These are phyloP conservation scores for Hermaeophaga mercurialis DNA, from an alignment of 2,888 invertebrate species.

Conservation along the genomic window DNA sequence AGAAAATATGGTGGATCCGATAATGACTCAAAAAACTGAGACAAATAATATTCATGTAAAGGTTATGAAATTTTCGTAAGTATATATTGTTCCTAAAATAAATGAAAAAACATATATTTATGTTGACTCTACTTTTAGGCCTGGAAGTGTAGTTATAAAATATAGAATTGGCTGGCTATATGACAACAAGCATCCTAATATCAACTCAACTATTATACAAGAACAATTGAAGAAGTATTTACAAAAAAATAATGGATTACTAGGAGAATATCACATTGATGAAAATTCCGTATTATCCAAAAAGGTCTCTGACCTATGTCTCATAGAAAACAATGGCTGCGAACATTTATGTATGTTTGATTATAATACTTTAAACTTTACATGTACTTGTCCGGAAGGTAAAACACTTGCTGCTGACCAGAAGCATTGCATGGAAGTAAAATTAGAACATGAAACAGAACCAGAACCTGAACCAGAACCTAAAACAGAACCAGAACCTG, in stretches of 20 bases:
- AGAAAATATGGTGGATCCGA: conserved; percentile 40
- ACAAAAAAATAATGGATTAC: conserved; percentile 59
- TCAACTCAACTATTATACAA: conserved; percentile 47
- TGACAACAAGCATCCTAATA: conserved; percentile 57
- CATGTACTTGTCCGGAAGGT: conserved; percentile 68
- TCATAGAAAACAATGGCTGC: conserved; percentile 69
- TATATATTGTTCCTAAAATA: conserved; percentile 13
- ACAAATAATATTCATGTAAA: conserved; percentile 61
- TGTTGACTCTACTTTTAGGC: conserved; percentile 61
- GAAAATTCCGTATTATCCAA: conserved; percentile 62
- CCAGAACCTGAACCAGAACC: conserved; percentile 48
- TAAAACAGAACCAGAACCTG: conserved; percentile 41
- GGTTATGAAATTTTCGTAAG: conserved; percentile 66
- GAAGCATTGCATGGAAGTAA: conserved; percentile 57
- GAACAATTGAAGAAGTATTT: conserved; percentile 61
- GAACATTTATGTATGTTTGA: conserved; percentile 72
- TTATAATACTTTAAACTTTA: conserved; percentile 66
- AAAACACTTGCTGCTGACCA: conserved; percentile 59
- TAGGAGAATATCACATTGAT: conserved; percentile 58
- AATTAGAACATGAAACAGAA: neutral
- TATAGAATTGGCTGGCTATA: conserved; percentile 71
- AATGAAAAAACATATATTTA: too few relatives aligned
- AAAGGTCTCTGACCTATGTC: conserved; percentile 68
- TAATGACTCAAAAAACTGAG: neutral
- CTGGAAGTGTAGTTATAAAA: conserved; percentile 69